Conservation (phyloP, 2,888 invertebrate species). For the Xanthostigma xanthostigma region DNA sequence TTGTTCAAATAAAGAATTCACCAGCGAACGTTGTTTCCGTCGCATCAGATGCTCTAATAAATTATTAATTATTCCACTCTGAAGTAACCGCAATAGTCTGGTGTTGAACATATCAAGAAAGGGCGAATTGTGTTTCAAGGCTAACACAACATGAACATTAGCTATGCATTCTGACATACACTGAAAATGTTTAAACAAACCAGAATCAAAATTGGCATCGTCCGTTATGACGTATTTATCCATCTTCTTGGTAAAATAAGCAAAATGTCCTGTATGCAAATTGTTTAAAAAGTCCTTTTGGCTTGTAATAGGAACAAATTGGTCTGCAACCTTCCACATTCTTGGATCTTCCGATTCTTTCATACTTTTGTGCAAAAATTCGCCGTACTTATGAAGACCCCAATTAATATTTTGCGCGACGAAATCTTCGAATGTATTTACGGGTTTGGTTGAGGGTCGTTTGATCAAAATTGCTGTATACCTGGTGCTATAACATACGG, state of each 20-base stretch:
- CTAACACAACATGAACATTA: not conserved
- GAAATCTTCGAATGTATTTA: slow-evolving; percentile 1
- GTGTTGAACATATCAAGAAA: not conserved
- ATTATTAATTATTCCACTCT: not conserved
- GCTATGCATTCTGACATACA: not conserved
- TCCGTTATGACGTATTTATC: not conserved
- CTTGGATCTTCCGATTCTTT: not conserved
- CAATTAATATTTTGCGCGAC: not conserved
- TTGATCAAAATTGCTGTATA: not conserved
- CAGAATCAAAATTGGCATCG: not conserved
- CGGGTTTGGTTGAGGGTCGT: not conserved
- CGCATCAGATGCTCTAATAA: not conserved
- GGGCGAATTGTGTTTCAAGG: not conserved
- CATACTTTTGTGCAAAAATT: not conserved
- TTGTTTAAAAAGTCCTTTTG: not conserved
- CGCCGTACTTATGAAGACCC: not conserved
- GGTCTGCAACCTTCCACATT: not conserved
- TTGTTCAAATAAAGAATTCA: not conserved
- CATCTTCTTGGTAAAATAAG: not conserved
- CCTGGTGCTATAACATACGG: not conserved
- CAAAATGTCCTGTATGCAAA: not conserved
- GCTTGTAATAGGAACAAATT: not conserved
- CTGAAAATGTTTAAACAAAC: not conserved
- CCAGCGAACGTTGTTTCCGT: not conserved
- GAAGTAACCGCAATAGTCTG: not conserved